Evolutionary conservation across 2,888 invertebrate genomes (phyloP).

Genomic region (Tridacna crocea): DNA sequence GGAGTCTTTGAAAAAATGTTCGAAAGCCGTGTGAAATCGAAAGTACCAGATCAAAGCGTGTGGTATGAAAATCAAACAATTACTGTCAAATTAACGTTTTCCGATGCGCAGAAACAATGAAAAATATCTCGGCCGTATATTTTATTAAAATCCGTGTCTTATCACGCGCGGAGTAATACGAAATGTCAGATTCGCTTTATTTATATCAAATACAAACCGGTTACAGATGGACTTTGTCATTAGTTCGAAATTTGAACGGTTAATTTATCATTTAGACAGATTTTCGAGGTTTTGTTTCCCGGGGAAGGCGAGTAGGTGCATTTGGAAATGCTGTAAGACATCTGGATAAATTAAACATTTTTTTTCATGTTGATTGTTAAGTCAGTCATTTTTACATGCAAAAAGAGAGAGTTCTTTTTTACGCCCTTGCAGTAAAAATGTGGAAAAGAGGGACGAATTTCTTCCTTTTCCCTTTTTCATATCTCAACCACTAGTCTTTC

Average conservation of each 20-base stretch:
- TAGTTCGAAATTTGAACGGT: neutral
- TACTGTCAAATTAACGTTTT: constrained; percentile 37
- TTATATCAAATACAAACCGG: constrained; percentile 23
- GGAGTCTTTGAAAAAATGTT: no score
- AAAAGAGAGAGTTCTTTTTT: no score
- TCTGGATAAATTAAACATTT: no score
- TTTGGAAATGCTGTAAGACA: neutral
- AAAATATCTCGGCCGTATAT: neutral
- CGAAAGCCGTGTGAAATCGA: no score
- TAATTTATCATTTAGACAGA: constrained; percentile 25
- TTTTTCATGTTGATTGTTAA: no score
- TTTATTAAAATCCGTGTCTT: constrained; percentile 49
- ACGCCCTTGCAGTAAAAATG: no score
- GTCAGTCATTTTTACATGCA: no score
- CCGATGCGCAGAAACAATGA: constrained; percentile 20
- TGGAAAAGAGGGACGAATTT: no score
- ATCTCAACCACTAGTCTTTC: no score
- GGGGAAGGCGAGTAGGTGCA: neutral
- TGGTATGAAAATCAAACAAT: neutral
- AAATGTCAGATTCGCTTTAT: constrained; percentile 36
- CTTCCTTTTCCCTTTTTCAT: no score
- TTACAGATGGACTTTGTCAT: constrained; percentile 5
- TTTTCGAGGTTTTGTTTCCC: neutral
- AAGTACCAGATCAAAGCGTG: no score
- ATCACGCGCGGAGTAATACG: constrained; percentile 24